These are phyloP conservation scores for Scolopax mira DNA, from an alignment of 2,113 vertebrate species.

Conservation along the genomic window DNA sequence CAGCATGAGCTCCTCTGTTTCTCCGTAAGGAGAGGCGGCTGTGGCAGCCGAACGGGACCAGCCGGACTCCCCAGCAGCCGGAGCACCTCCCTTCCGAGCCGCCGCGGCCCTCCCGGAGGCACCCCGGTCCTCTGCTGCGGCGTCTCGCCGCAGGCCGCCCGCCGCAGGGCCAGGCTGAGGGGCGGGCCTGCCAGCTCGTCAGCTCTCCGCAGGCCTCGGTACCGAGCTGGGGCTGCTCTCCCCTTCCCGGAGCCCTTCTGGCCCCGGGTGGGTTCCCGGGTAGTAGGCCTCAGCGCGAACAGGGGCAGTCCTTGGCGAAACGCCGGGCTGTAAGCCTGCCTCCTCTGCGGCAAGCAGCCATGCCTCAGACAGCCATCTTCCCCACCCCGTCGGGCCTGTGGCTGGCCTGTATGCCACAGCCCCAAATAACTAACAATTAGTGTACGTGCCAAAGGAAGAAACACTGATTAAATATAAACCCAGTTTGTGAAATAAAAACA, in stretches of 20 bases:
- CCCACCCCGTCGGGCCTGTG: accelerated
- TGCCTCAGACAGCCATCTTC: accelerated
- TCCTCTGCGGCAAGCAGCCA: accelerated
- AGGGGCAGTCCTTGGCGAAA: accelerated
- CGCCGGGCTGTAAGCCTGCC: accelerated
- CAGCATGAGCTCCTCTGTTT: too few species aligned
- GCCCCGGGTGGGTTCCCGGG: background rate
- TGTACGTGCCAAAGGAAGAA: accelerated
- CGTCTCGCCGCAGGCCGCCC: background rate
- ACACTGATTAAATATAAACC: background rate
- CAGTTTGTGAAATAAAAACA: background rate
- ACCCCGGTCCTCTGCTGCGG: background rate
- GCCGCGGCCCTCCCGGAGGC: background rate
- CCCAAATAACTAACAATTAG: accelerated
- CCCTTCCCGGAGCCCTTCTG: accelerated
- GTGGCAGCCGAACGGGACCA: background rate
- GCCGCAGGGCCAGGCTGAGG: background rate
- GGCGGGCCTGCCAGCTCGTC: too few species aligned
- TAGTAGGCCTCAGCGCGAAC: accelerated
- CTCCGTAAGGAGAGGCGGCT: too few species aligned
- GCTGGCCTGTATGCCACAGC: accelerated
- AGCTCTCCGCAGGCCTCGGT: too few species aligned
- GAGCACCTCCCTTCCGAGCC: background rate
- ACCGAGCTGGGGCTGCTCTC: accelerated
- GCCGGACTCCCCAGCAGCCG: background rate